Base-by-base conservation (phyloP, 2,888 invertebrate species). In the Mechanitis mazaeus region DNA sequence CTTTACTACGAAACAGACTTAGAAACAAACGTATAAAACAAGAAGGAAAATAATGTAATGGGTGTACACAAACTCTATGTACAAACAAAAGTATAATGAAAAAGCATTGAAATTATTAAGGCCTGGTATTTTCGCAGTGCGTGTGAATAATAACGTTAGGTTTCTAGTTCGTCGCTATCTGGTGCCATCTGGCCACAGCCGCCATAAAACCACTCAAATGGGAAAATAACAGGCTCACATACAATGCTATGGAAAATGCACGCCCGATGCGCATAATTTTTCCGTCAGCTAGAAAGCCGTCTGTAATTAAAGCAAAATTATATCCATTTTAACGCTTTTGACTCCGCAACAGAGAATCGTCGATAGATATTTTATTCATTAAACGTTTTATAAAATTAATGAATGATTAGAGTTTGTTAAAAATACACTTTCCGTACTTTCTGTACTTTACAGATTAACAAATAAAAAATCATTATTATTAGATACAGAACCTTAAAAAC, bases 181-280 rank as follows among this genome's bases (percentile, higher is more conserved):
- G 75, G 68, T 70, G 72, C 75, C 84, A 88, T 89, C 88, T 83
- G 77, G 75, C 74, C 71, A 68, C 72, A 71, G 81, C 75, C 75
- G 81, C 78, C 79, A 87, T 89, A 88, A 87, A 89, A 85, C 80
- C 83, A 78, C 79, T 87, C 84, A 85, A 87, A 88, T 88, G 89
- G 82, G 89, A 88, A 89, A 90, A 88, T 88, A 87, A 87, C 88
- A 87, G 87, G 83, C 81, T 85, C 85, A 78, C 77, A 76, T 77
- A 87, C 88, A 87, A 87, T 85, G 79, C 84, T 77, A 78, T 87
- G 84, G 87, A 87, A 88, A 89, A 87, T 76, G 75, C 75, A 73
- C 62, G 64, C 69, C 69, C 67, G 59, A 66, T 71, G 75, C 64
- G 60, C 64, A 64, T 76, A 78, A 81, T 81, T 87, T 87, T 87